Base-by-base conservation (phyloP, 30 jellyfish, hydroid and myxozoan genomes). In the Aurelia sp. region DNA sequence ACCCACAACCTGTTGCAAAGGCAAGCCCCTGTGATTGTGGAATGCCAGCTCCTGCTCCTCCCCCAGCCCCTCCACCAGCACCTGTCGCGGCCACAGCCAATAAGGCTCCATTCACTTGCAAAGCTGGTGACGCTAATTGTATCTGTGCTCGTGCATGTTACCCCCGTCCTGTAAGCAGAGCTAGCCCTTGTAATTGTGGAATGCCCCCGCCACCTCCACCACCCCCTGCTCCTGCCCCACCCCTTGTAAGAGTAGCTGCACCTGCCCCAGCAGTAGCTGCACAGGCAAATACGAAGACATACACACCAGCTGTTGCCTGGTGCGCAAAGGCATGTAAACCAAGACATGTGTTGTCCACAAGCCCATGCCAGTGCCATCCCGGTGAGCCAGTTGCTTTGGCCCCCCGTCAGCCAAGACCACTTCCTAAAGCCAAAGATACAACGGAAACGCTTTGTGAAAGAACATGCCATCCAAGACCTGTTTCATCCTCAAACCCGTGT, bases 281-380 rank as follows among this genome's bases (percentile, higher is more conserved):
- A 3, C 63, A 63, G 7, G 63, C 86, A 6, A 72, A 83, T 23
- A 81, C 88, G 30, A 84, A 73, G 55, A 51, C 88, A 13, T 62
- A 47, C 76, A 73, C 87, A 66, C 87, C 93, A 4, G 93, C 94
- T 3, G 71, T 71, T n/a, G 88, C 86, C 4, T 92, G 98, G 98
- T 92, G 98, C 35, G 35, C 74, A 13, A 84, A 79, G 59, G 98
- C 98, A 1, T 92, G 98, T 72, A 87, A 88, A 19, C 97, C 97
- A 11, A 86, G 91, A 40, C 84, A 77, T 59, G 96, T 92, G 53
- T 58, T 96, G 41, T 55, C 80, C 2, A 86, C 95, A 13, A 82
- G 74, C 40, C 98, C 98, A 10, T 92, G 98, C 55, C 86, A 88
- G 66, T 92, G 98, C 53, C 87, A 74, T 51, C 96, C 98, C 3